phyloP scores from a whole-genome alignment of 2,888 invertebrate species.

The Homarus gammarus region DNA sequence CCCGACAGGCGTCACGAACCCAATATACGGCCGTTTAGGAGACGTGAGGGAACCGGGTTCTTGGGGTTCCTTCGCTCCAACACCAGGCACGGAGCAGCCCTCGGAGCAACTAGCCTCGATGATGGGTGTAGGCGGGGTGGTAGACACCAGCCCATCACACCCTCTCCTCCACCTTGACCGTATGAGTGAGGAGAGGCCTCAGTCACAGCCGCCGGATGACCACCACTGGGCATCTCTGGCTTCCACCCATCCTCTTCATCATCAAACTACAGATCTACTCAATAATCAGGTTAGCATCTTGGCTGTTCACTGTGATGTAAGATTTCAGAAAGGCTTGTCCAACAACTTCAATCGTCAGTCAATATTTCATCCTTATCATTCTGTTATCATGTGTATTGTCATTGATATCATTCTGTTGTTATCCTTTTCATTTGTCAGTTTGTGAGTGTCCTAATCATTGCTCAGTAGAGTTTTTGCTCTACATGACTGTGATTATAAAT shows the following conservation, averaged over 20 bases:
- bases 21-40: conserved; percentile 66
- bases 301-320: no score
- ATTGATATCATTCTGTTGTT: no score
- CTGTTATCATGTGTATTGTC: no score
- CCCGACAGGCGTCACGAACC: conserved; percentile 55
- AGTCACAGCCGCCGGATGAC: conserved; percentile 44
- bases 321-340: no score
- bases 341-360: no score
- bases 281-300: conserved; percentile 73
- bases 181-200: conserved; percentile 25
- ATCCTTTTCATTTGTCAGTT: no score
- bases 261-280: conserved; percentile 68
- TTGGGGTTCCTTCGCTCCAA: conserved; percentile 58
- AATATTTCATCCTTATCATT: no score
- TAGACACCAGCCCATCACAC: conserved; percentile 53
- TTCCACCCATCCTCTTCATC: conserved; percentile 57
- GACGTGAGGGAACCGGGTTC: conserved; percentile 48
- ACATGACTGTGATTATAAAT: no score
- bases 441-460: no score
- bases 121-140: conserved; percentile 19
- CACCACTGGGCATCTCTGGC: conserved; percentile 63
- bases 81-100: conserved; percentile 55
- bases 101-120: conserved; percentile 48
- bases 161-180: conserved; percentile 49
- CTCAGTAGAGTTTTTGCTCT: no score